Evolutionary conservation across 2,888 invertebrate species (phyloP), one percentile per base, ranked within the genome.

Genomic region (Melangyna quadrimaculata): DNA sequence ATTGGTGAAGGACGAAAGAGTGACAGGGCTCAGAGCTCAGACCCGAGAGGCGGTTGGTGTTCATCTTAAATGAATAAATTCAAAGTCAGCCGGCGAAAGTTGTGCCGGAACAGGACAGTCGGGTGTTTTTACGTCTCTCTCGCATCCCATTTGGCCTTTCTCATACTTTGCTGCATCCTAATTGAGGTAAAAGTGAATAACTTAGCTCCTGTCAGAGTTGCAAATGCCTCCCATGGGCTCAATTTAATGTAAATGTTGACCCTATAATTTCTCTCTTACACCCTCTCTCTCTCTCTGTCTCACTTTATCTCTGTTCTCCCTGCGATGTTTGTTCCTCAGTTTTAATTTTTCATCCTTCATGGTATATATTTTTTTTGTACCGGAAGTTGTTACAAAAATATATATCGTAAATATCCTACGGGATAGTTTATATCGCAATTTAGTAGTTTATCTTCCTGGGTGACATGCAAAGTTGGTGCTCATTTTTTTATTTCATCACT

Each of bases 11-110:
- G 67, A 67, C 9, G 55, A 37, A 45, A 9, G 45, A 72, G 55
- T 43, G 55, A 48, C 70, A 78, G 51, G 37, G 29, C 27, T 48
- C 8, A 37, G 55, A 29, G 29, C 27, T 48, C 8, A 37, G 55
- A 29, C 22, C 35, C 37, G 27, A 51, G 40, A 53, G 53, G 59
- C 69, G 65, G 55, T 71, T 40, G 70, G 48, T 55, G 14, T 59
- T 84, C 79, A 75, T 79, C 83, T 79, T 84, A 71, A 84, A 79
- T 84, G 84, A 80, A 79, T 84, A 84, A 84, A 84, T 80, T 84
- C 71, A 71, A 84, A 79, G 61, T 78, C 59, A 45, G 71, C 24
- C 45, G 14, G 57, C 37, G 51, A 35, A 72, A 72, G 72, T 71
- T 72, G 40, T 32, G n/a, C 29, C 29, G 57, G 67, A 17, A 43